Percentiles rank a stretch among this genome's conserved stretches.
These are phyloP conservation scores for Heloderma charlesbogerti DNA, from an alignment of 2,113 vertebrate species.

Conservation along the genomic window DNA sequence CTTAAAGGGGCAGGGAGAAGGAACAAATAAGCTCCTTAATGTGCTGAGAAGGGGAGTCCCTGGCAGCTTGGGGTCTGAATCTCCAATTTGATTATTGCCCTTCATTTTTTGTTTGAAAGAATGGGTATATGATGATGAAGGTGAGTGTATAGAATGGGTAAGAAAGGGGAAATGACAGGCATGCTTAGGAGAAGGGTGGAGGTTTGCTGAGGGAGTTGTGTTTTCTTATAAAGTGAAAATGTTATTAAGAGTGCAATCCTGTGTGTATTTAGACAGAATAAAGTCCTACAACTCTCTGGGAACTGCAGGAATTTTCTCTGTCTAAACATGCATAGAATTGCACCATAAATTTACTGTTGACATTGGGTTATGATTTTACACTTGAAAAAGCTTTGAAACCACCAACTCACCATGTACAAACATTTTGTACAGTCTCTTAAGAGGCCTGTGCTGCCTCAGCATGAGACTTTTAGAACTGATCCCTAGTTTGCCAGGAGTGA, in stretches of 20 bases:
- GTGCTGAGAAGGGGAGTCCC: neutral
- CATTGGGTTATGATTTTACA: neutral
- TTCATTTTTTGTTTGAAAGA: neutral
- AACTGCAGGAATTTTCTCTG: no score
- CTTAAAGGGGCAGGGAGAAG: neutral
- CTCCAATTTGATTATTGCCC: neutral
- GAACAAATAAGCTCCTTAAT: neutral
- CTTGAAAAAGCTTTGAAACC: neutral
- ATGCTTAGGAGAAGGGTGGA: neutral
- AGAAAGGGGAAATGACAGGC: neutral
- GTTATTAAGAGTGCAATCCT: neutral
- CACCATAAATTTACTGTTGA: neutral
- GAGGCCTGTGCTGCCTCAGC: neutral
- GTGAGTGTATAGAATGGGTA: neutral
- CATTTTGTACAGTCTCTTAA: neutral
- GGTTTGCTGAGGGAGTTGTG: neutral
- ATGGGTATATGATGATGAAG: neutral
- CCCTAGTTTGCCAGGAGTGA: neutral
- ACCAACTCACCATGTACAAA: neutral
- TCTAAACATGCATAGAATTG: no score
- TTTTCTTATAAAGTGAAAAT: neutral
- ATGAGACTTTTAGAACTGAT: neutral
- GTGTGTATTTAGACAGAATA: no score
- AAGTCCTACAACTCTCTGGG: no score
- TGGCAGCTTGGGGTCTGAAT: neutral